These are phyloP conservation scores for Salticus scenicus DNA, from an alignment of 2,888 invertebrate genomes.

Conservation along the genomic window DNA sequence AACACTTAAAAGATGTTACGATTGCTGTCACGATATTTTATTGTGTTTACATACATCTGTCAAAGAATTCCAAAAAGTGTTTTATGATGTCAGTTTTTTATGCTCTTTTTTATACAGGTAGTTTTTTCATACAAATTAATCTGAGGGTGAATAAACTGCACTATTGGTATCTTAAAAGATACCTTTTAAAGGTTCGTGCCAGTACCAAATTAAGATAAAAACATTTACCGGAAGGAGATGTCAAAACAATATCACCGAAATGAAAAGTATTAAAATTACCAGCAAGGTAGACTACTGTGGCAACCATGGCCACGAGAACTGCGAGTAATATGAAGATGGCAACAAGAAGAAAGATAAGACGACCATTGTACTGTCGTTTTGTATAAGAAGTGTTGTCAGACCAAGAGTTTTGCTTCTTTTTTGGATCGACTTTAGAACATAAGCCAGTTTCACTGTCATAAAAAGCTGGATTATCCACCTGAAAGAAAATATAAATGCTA, in stretches of 20 bases:
- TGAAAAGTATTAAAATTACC: slow-evolving; percentile 21
- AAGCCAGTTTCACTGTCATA: slow-evolving; percentile 50
- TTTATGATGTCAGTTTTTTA: no score
- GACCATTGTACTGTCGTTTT: slow-evolving; percentile 29
- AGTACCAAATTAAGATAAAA: not conserved
- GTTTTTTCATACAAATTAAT: no score
- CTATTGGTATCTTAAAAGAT: no score
- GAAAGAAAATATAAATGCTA: not conserved
- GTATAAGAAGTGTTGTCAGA: not conserved
- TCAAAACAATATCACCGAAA: not conserved
- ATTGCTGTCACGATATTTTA: no score
- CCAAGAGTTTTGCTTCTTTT: not conserved
- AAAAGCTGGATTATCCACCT: slow-evolving; percentile 58
- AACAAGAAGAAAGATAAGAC: slow-evolving; percentile 28
- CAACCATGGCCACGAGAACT: slow-evolving; percentile 37
- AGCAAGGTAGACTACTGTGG: slow-evolving; percentile 43
- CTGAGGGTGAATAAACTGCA: no score
- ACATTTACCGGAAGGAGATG: not conserved
- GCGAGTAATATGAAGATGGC: slow-evolving; percentile 25
- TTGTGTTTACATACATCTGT: no score
- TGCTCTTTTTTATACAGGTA: no score
- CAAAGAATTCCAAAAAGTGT: no score
- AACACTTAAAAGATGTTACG: no score
- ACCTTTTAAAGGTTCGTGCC: not conserved
- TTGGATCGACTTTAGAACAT: slow-evolving; percentile 15